Conservation (phyloP, 1,140 invertebrate species). For the Tetraneura akinire region DNA sequence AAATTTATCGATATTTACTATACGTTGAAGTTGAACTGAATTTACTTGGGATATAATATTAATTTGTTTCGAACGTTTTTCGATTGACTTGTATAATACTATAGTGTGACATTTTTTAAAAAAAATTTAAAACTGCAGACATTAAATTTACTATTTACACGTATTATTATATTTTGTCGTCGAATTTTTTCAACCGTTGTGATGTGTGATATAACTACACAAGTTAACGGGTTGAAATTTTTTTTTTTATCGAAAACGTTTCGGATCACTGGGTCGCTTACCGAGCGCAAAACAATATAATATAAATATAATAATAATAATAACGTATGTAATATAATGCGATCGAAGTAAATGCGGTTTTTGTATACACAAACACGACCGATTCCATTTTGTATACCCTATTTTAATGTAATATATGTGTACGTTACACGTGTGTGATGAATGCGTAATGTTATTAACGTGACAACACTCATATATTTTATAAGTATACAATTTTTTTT, state of each 20-base stretch:
- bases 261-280: slow-evolving; percentile 14
- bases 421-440: neutral
- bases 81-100: too few relatives aligned
- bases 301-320: neutral
- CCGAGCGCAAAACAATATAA: neutral
- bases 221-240: neutral
- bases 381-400: neutral
- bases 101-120: too few relatives aligned
- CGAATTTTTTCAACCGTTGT: neutral
- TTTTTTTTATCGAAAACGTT: slow-evolving; percentile 18
- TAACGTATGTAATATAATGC: too few relatives aligned
- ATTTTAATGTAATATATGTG: slow-evolving; percentile 17
- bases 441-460: slow-evolving; percentile 37
- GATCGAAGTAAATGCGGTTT: slow-evolving; percentile 21
- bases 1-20: too few relatives aligned
- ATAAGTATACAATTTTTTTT: neutral
- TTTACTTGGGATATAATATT: too few relatives aligned
- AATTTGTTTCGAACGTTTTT: too few relatives aligned
- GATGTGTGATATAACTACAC: neutral
- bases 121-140: too few relatives aligned
- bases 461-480: slow-evolving; percentile 27
- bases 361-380: slow-evolving; percentile 26
- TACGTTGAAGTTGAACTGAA: too few relatives aligned
- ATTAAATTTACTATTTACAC: too few relatives aligned
- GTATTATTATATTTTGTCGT: neutral